phyloP scores from a whole-genome alignment of 1,140 invertebrate genomes.

The Zaprionus inermis region DNA sequence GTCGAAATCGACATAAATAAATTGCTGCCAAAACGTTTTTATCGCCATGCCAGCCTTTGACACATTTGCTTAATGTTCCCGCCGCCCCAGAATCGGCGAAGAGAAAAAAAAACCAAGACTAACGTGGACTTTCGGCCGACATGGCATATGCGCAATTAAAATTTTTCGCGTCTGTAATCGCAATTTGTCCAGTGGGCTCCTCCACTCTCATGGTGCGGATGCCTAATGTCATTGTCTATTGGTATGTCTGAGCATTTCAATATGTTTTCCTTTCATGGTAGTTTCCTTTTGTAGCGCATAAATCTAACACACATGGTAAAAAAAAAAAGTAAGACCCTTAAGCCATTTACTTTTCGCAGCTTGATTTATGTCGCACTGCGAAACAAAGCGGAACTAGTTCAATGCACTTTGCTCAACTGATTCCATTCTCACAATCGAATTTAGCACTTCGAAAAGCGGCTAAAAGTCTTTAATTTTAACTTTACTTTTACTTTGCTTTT shows the following conservation, averaged over 20 bases:
- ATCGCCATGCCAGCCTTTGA: constrained; percentile 69
- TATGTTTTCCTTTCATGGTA: constrained; percentile 58
- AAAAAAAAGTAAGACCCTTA: constrained; percentile 37
- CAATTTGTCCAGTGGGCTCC: constrained; percentile 11
- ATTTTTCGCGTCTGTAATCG: constrained; percentile 46
- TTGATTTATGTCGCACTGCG: constrained; percentile 26
- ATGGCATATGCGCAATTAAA: constrained; percentile 76
- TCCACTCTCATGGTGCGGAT: neutral
- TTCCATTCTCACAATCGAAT: neutral
- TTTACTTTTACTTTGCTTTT: neutral
- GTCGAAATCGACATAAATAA: constrained; percentile 69
- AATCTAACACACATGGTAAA: constrained; percentile 43
- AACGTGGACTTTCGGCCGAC: constrained; percentile 10
- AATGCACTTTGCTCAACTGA: constrained; percentile 17
- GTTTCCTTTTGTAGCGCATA: constrained; percentile 56
- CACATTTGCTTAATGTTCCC: constrained; percentile 61
- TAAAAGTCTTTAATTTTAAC: constrained; percentile 10
- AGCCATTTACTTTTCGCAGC: constrained; percentile 33
- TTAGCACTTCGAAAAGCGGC: no score
- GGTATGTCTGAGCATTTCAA: constrained; percentile 77
- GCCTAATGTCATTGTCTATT: constrained; percentile 34
- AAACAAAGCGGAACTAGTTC: constrained; percentile 22
- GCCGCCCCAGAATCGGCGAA: neutral
- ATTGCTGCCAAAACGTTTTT: constrained; percentile 71
- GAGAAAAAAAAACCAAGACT: neutral